Conservation (phyloP, 1,140 invertebrate genomes). For the Pissodes strobi region DNA sequence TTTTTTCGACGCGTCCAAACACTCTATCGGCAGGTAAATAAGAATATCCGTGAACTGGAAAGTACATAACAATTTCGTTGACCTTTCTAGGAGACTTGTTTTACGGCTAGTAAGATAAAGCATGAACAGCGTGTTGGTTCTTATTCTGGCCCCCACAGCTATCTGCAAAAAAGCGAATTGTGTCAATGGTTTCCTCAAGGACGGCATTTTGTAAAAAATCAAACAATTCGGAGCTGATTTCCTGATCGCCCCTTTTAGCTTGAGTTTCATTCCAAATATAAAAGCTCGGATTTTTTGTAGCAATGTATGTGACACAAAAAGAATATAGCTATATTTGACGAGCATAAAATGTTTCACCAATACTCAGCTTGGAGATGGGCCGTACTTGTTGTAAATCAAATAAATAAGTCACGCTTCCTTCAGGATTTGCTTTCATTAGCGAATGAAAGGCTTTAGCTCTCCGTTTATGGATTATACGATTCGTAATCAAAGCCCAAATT, state of each 20-base stretch:
- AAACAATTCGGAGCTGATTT: background rate
- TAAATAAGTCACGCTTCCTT: background rate
- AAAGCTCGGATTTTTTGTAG: too few relatives aligned
- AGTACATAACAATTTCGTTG: constrained; percentile 28
- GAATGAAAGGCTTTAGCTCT: too few relatives aligned
- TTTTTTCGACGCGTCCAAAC: constrained; percentile 46
- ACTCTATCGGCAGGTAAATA: constrained; percentile 44
- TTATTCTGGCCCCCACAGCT: too few relatives aligned
- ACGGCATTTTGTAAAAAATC: too few relatives aligned
- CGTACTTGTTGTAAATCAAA: background rate
- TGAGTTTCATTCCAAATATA: too few relatives aligned
- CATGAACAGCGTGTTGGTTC: too few relatives aligned
- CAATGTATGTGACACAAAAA: too few relatives aligned
- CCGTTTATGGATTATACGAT: too few relatives aligned
- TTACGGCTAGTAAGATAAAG: background rate
- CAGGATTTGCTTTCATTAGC: too few relatives aligned
- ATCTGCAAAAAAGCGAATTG: too few relatives aligned
- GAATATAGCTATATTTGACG: background rate
- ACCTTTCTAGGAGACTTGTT: background rate
- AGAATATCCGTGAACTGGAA: constrained; percentile 42
- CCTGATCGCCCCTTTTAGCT: too few relatives aligned
- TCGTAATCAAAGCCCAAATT: background rate
- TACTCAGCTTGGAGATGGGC: background rate
- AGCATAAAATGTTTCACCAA: too few relatives aligned
- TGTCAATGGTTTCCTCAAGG: background rate